A percentile compares a stretch with the other conserved stretches of the same genome.
phyloP scores from a whole-genome alignment of 2,113 vertebrate genomes.

The Entomyzon cyanotis region DNA sequence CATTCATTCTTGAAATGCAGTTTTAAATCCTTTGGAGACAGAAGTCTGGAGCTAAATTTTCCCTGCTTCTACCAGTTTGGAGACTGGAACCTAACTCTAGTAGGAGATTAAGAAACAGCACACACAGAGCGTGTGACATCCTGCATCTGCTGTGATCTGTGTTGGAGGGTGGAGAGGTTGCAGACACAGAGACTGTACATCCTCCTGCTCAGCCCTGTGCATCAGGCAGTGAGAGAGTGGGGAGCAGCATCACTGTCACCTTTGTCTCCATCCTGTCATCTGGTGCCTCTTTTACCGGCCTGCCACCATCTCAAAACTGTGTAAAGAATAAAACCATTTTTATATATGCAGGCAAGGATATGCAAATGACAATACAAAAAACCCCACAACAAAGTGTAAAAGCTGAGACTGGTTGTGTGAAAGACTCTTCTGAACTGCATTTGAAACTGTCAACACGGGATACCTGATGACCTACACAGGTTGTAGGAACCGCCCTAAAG shows the following conservation, averaged over 20 bases:
- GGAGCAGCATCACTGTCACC: accelerated
- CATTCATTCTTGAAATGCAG: not conserved
- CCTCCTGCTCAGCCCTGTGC: not conserved
- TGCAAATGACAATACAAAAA: not conserved
- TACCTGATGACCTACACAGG: not conserved
- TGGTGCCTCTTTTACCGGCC: not conserved
- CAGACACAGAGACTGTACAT: no score
- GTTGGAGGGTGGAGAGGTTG: not conserved
- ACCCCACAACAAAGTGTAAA: accelerated
- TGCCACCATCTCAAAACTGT: not conserved
- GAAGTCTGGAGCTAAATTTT: not conserved
- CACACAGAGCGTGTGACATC: accelerated
- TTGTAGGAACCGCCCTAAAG: not conserved
- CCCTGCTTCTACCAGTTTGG: not conserved
- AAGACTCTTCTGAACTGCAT: not conserved
- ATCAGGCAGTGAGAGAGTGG: accelerated
- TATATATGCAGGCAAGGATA: not conserved
- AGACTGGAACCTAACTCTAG: not conserved
- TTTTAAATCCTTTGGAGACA: not conserved
- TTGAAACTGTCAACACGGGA: not conserved
- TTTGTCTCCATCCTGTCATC: not conserved
- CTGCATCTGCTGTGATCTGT: not conserved
- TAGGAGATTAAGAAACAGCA: not conserved
- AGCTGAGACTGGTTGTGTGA: not conserved
- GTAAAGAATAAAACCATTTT: not conserved